Evolutionary conservation across 2,888 invertebrate species (phyloP).

Genomic region (Nycteola revayana): DNA sequence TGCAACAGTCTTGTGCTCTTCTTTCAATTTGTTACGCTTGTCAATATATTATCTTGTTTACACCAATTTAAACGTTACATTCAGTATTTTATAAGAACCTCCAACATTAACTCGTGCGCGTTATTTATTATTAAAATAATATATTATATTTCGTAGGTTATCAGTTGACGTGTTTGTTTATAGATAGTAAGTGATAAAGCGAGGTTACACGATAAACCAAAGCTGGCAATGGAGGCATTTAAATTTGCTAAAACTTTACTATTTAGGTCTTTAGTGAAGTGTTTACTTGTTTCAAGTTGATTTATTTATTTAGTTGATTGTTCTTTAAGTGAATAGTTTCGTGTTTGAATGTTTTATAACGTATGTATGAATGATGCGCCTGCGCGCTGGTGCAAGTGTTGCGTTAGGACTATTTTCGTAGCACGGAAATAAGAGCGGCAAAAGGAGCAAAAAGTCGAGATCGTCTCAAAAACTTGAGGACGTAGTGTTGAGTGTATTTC

Average conservation of each 20-base stretch:
- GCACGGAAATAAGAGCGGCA: slow-evolving; percentile 81
- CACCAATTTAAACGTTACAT: slow-evolving; percentile 43
- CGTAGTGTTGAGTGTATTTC: slow-evolving; percentile 74
- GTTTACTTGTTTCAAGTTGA: slow-evolving; percentile 7
- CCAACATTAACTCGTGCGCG: slow-evolving; percentile 47
- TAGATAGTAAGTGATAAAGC: slow-evolving; percentile 53
- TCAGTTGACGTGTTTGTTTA: slow-evolving; percentile 44
- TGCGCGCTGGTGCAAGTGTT: slow-evolving; percentile 74
- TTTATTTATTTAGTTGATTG: slow-evolving; percentile 5
- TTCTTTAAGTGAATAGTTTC: slow-evolving; percentile 22
- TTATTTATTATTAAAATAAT: slow-evolving; percentile 38
- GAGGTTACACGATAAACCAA: slow-evolving; percentile 44
- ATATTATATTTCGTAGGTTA: slow-evolving; percentile 27
- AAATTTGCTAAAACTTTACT: slow-evolving; percentile 27
- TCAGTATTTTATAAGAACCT: slow-evolving; percentile 47
- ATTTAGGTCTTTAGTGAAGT: slow-evolving; percentile 9
- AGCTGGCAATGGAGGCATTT: slow-evolving; percentile 31
- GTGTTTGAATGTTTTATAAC: slow-evolving; percentile 6
- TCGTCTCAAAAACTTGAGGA: slow-evolving; percentile 77
- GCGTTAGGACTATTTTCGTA: slow-evolving; percentile 78
- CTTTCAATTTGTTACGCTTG: slow-evolving; percentile 41
- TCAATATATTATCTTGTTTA: slow-evolving; percentile 51
- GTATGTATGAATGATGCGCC: slow-evolving; percentile 70
- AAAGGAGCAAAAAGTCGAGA: slow-evolving; percentile 77
- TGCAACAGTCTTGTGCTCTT: slow-evolving; percentile 49